A percentile compares a stretch with the other conserved stretches of the same genome.
phyloP scores from a whole-genome alignment of 2,797 vertebrate genomes.

The Gymnothorax reevesii region DNA sequence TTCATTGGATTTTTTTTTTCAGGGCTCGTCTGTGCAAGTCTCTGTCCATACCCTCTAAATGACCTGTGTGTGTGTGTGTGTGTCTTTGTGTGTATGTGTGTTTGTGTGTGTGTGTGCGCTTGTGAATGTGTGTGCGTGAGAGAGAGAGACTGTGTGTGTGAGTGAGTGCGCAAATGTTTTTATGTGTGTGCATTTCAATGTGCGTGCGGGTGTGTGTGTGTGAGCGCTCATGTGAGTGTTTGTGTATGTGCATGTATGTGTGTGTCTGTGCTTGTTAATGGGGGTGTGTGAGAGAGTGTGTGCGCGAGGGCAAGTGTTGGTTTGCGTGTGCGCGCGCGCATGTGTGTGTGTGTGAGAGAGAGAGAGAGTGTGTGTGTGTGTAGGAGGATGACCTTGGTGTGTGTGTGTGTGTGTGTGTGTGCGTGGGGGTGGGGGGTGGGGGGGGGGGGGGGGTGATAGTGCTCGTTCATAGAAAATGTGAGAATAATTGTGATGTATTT shows the following conservation, averaged over 20 bases:
- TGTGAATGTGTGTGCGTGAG: not conserved
- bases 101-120: not conserved
- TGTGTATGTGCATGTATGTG: not conserved
- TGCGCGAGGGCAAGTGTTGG: not conserved
- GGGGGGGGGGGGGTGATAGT: too few species aligned
- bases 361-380: not conserved
- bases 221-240: too few species aligned
- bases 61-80: constrained; percentile 18
- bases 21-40: not conserved
- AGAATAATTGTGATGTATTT: too few species aligned
- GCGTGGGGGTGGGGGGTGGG: not conserved
- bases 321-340: not conserved
- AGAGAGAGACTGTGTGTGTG: not conserved
- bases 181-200: not conserved
- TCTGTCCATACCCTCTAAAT: constrained; percentile 17
- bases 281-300: not conserved
- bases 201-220: not conserved
- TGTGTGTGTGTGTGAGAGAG: not conserved
- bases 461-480: too few species aligned
- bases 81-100: not conserved
- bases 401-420: not conserved
- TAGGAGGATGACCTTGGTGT: not conserved
- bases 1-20: constrained; percentile 1
- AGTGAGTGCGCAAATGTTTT: not conserved
- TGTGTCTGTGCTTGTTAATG: not conserved